Conservation (phyloP, 2,113 vertebrate species). For the Malurus elegans region DNA sequence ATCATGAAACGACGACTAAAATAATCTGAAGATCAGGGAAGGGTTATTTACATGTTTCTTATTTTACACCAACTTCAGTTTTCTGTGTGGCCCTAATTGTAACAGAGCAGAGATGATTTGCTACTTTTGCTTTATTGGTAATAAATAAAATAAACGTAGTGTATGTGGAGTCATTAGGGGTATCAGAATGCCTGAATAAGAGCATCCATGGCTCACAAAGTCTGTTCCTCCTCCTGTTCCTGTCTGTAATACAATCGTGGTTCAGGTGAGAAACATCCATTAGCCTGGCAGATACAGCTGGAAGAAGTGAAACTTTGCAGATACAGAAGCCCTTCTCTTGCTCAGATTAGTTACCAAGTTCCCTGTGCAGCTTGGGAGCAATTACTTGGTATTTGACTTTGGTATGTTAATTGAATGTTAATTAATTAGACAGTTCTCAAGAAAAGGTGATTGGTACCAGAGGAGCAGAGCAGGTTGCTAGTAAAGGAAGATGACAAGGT, state of each 20-base stretch:
- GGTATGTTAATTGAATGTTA: slow-evolving; percentile 30
- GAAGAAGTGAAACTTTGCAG: neutral
- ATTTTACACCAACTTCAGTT: neutral
- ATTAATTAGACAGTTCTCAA: slow-evolving; percentile 20
- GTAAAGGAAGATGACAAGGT: neutral
- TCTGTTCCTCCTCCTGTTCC: neutral
- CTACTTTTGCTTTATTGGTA: neutral
- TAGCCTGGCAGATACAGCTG: neutral
- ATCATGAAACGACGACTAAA: neutral
- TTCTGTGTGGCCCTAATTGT: neutral
- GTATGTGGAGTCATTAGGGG: neutral
- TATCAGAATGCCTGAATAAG: neutral
- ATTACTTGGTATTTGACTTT: slow-evolving; percentile 21
- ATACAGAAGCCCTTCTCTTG: neutral
- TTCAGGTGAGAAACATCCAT: neutral
- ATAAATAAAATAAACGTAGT: neutral
- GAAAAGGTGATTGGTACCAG: slow-evolving; percentile 23
- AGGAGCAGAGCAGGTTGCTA: slow-evolving; percentile 11
- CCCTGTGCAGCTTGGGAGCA: neutral
- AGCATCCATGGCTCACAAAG: neutral
- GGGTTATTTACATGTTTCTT: neutral
- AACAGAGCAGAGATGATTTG: neutral
- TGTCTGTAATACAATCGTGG: rapidly evolving
- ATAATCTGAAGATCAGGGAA: neutral
- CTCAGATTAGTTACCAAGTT: neutral